Base-by-base conservation (phyloP, 2,797 vertebrate genomes). In the Chloroceryle amazona region DNA sequence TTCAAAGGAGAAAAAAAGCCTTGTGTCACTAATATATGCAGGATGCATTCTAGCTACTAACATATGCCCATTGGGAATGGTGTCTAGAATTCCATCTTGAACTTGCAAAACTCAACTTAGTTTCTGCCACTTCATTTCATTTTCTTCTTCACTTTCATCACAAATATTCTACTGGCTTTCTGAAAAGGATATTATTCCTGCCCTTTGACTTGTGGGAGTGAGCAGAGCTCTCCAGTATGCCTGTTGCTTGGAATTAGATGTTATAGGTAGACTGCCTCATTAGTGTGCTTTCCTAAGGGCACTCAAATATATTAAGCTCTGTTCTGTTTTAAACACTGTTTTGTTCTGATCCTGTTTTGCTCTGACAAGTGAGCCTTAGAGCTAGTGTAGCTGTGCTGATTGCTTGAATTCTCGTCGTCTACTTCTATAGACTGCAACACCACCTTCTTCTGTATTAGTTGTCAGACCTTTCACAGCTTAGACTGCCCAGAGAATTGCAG, bases 331-430 rank as follows among this genome's bases (percentile, higher is more conserved):
- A 82, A 72, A 20, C 28, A 12, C 35, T 26, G 4, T 17, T 41
- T 76, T 75, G 26, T 57, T 67, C 86, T 82, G 55, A 51, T 75
- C n/a, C 55, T 52, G 18, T 20, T 86, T 68, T 70, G 46, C 61
- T 78, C 42, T 70, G 87, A 82, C 54, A 68, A 44, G 46, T 11
- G 81, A 90, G 46, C 81, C 73, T 91, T 76, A 83, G 76, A 90
- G 61, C 39, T 28, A 12, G 13, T 22, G 4, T 22, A 47, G 47
- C 41, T 54, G 37, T 11, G 7, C n/a, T 52, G 39, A 7, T 60
- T 65, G 54, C 46, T 61, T 33, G 55, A 62, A 51, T 57, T 65
- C 42, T 33, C 81, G 26, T 57, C 39, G 51, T 86, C 51, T 33
- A 0, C 35, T 76, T 52, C 58, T 39, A 25, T 25, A n/a, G 63